These are phyloP conservation scores for Oreochromis mossambicus DNA, from an alignment of 2,797 vertebrate species.

Conservation along the genomic window DNA sequence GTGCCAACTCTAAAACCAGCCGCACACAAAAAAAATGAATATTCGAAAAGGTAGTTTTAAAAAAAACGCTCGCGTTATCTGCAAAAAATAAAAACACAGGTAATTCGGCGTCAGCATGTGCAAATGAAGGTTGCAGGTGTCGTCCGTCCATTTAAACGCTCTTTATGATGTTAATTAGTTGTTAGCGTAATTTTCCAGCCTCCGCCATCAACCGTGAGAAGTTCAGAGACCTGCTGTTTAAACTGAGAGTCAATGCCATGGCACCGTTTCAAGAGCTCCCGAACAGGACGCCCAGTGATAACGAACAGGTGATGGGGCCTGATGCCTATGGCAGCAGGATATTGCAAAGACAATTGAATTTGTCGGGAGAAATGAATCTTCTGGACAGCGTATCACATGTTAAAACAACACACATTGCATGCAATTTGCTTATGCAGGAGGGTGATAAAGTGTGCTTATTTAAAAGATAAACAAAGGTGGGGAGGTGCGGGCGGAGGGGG, in stretches of 20 bases:
- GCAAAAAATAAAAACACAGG: slow-evolving; percentile 76
- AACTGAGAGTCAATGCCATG: slow-evolving; percentile 71
- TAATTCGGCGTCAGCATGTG: slow-evolving; percentile 71
- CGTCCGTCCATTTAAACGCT: slow-evolving; percentile 65
- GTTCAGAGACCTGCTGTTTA: slow-evolving; percentile 78
- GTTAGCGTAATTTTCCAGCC: slow-evolving; percentile 77
- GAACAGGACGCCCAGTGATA: slow-evolving; percentile 75
- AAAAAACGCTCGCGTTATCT: slow-evolving; percentile 70
- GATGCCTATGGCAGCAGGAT: slow-evolving; percentile 73
- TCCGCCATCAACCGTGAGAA: slow-evolving; percentile 76
- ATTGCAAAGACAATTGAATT: slow-evolving; percentile 81
- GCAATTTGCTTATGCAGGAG: slow-evolving; percentile 68
- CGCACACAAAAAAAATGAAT: slow-evolving; percentile 41
- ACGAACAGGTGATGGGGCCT: slow-evolving; percentile 77
- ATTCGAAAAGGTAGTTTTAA: slow-evolving; percentile 52
- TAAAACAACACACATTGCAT: slow-evolving; percentile 73
- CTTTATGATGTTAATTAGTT: slow-evolving; percentile 86
- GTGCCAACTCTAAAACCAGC: slow-evolving; percentile 39
- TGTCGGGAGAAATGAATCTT: slow-evolving; percentile 76
- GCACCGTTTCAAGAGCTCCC: slow-evolving; percentile 72
- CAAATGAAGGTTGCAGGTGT: slow-evolving; percentile 82
- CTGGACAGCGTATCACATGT: slow-evolving; percentile 77
- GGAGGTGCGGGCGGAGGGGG: slow-evolving; percentile 21
- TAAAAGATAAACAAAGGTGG: slow-evolving; percentile 76
- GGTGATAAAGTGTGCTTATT: slow-evolving; percentile 75